A percentile compares a stretch with the other conserved stretches of the same genome.
phyloP scores from a whole-genome alignment of 2,113 vertebrate species.

The Polyodon spathula region DNA sequence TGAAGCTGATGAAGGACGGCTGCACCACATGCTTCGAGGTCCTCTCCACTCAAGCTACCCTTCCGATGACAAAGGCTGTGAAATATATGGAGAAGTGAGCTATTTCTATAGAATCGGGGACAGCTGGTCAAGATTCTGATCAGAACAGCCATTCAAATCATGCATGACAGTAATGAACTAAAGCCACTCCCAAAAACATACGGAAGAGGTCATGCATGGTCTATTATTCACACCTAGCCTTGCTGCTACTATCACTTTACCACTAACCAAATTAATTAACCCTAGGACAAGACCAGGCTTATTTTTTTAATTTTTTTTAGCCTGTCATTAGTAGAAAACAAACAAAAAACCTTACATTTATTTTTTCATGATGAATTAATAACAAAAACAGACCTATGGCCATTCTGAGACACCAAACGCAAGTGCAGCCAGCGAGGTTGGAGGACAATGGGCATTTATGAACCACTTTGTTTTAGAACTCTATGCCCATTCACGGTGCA shows the following conservation, averaged over 20 bases:
- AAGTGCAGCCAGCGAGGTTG: too few relatives aligned
- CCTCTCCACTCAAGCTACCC: conserved; percentile 47
- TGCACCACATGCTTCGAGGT: conserved; percentile 60
- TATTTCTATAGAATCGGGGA: conserved; percentile 33
- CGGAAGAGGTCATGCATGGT: conserved; percentile 16
- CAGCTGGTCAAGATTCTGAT: conserved; percentile 28
- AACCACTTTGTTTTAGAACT: too few relatives aligned
- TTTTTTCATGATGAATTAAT: too few relatives aligned
- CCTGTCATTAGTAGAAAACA: too few relatives aligned
- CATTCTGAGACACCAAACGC: too few relatives aligned
- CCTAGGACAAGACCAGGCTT: background rate
- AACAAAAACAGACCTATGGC: too few relatives aligned
- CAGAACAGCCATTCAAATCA: conserved; percentile 8
- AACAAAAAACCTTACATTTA: too few relatives aligned
- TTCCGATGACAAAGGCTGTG: conserved; percentile 57
- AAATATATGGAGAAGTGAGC: conserved; percentile 51
- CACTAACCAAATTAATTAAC: conserved; percentile 1
- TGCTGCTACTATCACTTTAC: background rate
- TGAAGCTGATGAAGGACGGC: conserved; percentile 64
- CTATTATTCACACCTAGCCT: background rate
- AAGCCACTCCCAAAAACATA: conserved; percentile 2
- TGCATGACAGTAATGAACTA: background rate
- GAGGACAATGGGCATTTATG: too few relatives aligned
- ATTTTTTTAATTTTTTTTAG: too few relatives aligned
- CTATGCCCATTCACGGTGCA: too few relatives aligned